These are phyloP conservation scores for Hydrotaea cyrtoneurina DNA, from an alignment of 2,888 invertebrate genomes.

Conservation along the genomic window DNA sequence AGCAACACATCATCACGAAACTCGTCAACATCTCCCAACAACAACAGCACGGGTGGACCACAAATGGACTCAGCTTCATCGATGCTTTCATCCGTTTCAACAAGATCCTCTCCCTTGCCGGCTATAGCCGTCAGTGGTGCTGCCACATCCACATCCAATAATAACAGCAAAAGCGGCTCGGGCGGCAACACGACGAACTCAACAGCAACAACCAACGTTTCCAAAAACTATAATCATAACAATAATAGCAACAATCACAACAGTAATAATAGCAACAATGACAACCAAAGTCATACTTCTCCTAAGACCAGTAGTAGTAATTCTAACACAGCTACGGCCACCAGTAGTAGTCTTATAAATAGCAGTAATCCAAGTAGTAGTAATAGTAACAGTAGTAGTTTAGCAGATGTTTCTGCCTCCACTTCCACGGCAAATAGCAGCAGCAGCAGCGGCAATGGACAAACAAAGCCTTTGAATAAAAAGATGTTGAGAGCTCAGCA, in stretches of 20 bases:
- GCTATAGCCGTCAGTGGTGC: constrained; percentile 26
- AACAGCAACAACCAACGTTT: constrained; percentile 62
- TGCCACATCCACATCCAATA: constrained; percentile 1
- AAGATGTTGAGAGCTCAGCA: constrained; percentile 80
- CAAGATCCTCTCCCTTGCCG: constrained; percentile 43
- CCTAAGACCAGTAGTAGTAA: constrained; percentile 60
- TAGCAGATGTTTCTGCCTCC: constrained; percentile 49
- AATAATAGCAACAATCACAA: constrained; percentile 54
- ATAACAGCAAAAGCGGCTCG: constrained; percentile 18
- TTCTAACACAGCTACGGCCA: constrained; percentile 62
- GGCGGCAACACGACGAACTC: constrained; percentile 46
- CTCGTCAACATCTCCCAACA: constrained; percentile 60
- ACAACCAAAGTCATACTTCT: constrained; percentile 67
- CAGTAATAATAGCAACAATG: constrained; percentile 64
- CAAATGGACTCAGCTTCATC: background rate
- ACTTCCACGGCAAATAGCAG: constrained; percentile 47
- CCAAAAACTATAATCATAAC: constrained; percentile 60
- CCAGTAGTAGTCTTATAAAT: constrained; percentile 62
- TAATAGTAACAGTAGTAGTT: constrained; percentile 61
- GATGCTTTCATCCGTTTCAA: background rate
- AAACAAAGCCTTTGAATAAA: constrained; percentile 77
- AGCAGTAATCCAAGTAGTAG: constrained; percentile 59
- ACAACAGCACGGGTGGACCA: constrained; percentile 38
- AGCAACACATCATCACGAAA: constrained; percentile 69
- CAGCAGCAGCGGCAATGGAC: constrained; percentile 56